Evolutionary conservation across 2,797 vertebrate species (phyloP).

Genomic region (Glossophaga mutica): DNA sequence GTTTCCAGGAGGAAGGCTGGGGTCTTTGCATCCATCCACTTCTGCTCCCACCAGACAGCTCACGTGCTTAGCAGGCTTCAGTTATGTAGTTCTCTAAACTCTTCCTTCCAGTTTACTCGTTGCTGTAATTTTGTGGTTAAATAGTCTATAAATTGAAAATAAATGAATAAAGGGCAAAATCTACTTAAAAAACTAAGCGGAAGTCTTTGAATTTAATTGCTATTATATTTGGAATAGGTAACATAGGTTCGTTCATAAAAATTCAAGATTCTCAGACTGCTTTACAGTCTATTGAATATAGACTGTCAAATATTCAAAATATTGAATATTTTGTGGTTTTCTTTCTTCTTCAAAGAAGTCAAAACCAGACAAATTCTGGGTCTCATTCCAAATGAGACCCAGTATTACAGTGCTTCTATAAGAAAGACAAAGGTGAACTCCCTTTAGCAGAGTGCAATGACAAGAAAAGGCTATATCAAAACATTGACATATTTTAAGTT

Average conservation of each 20-base stretch:
- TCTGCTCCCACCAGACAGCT: background rate
- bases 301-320: too few relatives aligned
- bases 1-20: background rate
- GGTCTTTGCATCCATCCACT: background rate
- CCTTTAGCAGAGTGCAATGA: background rate
- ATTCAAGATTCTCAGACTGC: background rate
- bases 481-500: background rate
- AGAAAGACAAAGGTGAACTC: background rate
- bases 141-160: background rate
- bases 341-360: slow-evolving; percentile 2
- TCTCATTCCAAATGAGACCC: background rate
- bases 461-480: background rate
- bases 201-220: background rate
- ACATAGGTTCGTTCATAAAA: background rate
- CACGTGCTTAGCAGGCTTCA: background rate
- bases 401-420: background rate
- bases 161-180: background rate
- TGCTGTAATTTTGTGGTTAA: background rate
- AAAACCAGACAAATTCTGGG: background rate
- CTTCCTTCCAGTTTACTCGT: background rate
- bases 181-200: background rate
- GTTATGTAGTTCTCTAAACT: background rate
- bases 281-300: too few relatives aligned
- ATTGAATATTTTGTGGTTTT: background rate
- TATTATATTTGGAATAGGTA: background rate